phyloP scores from a whole-genome alignment of 2,797 vertebrate genomes.

The Cercopithecus neglectus region DNA sequence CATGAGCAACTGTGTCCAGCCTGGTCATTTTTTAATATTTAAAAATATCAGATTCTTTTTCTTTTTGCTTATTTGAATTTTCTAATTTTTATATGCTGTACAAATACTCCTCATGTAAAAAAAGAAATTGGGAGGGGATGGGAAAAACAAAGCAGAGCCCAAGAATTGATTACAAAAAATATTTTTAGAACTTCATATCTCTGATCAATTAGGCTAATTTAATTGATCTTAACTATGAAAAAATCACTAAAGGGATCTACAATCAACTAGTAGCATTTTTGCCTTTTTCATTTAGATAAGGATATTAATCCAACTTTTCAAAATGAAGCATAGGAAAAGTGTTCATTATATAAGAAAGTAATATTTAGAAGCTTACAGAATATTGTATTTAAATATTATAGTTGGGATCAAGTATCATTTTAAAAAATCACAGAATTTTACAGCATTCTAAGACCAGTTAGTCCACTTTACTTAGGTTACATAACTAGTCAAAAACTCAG shows the following conservation, averaged over 20 bases:
- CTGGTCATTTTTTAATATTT: neutral
- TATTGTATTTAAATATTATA: neutral
- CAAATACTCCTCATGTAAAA: neutral
- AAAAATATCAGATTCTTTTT: slow-evolving; percentile 8
- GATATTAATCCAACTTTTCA: slow-evolving; percentile 31
- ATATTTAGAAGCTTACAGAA: neutral
- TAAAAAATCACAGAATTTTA: slow-evolving; percentile 16
- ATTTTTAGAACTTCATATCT: neutral
- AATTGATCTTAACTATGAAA: neutral
- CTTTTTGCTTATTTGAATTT: slow-evolving; percentile 35
- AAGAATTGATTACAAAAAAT: neutral
- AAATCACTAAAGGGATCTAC: slow-evolving; percentile 10
- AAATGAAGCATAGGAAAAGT: neutral
- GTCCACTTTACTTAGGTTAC: neutral
- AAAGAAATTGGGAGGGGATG: neutral
- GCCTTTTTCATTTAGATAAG: neutral
- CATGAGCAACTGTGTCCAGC: accelerated
- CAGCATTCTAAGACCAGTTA: neutral
- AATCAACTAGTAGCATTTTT: slow-evolving; percentile 1
- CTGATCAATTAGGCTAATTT: slow-evolving; percentile 35
- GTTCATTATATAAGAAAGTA: neutral
- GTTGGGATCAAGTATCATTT: neutral
- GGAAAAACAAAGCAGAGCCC: neutral
- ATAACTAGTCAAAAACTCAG: neutral
- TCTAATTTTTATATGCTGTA: neutral